Conservation (phyloP, 2,797 vertebrate genomes). For the Manis pentadactyla region DNA sequence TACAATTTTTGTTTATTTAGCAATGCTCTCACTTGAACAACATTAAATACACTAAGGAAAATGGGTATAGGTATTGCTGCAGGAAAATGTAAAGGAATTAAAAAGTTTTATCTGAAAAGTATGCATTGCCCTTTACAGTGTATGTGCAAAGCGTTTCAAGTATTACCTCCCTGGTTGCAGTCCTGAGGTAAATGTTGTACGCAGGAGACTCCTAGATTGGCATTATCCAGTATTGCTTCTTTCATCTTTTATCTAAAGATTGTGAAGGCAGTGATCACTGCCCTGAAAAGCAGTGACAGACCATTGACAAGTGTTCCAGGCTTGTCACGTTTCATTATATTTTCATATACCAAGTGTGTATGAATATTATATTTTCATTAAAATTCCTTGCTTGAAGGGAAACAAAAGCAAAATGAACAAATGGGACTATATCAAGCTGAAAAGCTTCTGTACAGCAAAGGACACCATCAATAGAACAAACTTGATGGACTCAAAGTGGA, state of each 20-base stretch:
- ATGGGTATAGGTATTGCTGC: not conserved
- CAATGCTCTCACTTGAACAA: slow-evolving; percentile 19
- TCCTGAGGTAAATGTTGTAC: not conserved
- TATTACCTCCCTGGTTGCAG: slow-evolving; percentile 32
- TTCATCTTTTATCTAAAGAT: not conserved
- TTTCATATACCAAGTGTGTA: not conserved
- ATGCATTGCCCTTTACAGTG: not conserved
- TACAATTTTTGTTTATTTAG: slow-evolving; percentile 66
- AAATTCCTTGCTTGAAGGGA: slow-evolving; percentile 10
- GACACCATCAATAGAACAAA: no score
- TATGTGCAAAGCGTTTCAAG: not conserved
- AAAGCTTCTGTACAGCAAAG: no score
- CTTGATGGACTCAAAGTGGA: no score
- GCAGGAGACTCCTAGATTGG: slow-evolving; percentile 2
- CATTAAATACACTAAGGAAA: not conserved
- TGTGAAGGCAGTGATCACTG: not conserved
- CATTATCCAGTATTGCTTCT: slow-evolving; percentile 36
- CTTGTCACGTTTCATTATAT: not conserved
- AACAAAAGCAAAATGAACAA: no score
- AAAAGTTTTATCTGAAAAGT: slow-evolving; percentile 53
- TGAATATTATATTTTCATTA: slow-evolving; percentile 29
- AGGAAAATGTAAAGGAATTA: slow-evolving; percentile 39
- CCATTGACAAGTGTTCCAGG: not conserved
- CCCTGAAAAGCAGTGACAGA: slow-evolving; percentile 1
- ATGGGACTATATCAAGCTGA: no score